phyloP scores from a whole-genome alignment of 2,113 vertebrate genomes.

The Vidua macroura region DNA sequence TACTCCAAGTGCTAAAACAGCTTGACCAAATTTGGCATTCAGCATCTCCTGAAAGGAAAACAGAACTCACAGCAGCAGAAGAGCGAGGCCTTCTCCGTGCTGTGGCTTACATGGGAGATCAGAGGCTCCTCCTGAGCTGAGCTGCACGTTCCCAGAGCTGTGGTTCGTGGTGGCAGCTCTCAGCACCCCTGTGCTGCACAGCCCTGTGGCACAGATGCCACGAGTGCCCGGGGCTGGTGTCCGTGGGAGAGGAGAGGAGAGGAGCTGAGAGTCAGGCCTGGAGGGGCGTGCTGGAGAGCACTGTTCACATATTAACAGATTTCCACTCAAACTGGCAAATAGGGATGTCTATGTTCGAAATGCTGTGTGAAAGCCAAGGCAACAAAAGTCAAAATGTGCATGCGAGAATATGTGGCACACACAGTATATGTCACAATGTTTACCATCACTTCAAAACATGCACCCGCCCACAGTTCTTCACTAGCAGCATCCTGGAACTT shows the following conservation, averaged over 20 bases:
- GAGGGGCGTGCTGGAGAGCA: not conserved
- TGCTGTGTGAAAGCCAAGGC: conserved; percentile 66
- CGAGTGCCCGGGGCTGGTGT: not conserved
- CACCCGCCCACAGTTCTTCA: conserved; percentile 66
- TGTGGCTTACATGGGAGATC: not conserved
- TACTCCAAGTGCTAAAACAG: not conserved
- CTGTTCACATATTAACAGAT: conserved; percentile 36
- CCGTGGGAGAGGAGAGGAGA: not conserved
- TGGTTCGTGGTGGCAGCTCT: not conserved
- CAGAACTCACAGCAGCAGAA: not conserved
- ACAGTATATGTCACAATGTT: conserved; percentile 74
- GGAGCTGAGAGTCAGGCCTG: not conserved
- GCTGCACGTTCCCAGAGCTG: not conserved
- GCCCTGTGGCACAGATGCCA: not conserved
- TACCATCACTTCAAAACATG: conserved; percentile 74
- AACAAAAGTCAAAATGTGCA: conserved; percentile 71
- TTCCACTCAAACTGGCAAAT: conserved; percentile 57
- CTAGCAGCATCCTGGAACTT: conserved; percentile 64
- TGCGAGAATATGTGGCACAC: conserved; percentile 68
- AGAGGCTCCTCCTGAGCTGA: not conserved
- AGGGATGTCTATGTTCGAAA: conserved; percentile 38
- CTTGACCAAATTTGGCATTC: not conserved
- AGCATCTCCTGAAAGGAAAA: not conserved
- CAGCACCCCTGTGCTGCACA: not conserved
- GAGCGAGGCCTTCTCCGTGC: not conserved